These are phyloP conservation scores for Porites divaricata DNA, from an alignment of 92 coral and sea anemone genomes.

Conservation along the genomic window DNA sequence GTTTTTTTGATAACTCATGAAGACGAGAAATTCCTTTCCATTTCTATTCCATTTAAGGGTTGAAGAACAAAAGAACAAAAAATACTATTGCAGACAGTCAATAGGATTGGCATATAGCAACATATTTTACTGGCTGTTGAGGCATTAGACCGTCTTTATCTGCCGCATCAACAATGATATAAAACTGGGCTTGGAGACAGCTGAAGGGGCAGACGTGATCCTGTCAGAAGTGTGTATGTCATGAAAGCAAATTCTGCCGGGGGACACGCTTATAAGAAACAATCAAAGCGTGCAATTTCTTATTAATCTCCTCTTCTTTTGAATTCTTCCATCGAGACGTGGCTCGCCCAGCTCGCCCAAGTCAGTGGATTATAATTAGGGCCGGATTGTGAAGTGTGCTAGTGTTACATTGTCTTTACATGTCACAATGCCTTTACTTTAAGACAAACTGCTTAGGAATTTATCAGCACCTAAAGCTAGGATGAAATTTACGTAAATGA, in stretches of 20 bases:
- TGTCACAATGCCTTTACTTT: too few relatives aligned
- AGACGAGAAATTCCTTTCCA: too few relatives aligned
- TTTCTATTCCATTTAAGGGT: too few relatives aligned
- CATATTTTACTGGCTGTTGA: too few relatives aligned
- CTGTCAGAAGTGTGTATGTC: too few relatives aligned
- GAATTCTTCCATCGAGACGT: neutral
- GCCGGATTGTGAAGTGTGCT: neutral
- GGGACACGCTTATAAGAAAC: conserved; percentile 5
- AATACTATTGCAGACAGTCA: too few relatives aligned
- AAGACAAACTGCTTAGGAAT: neutral
- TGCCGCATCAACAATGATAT: too few relatives aligned
- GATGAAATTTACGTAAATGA: neutral
- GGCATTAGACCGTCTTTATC: too few relatives aligned
- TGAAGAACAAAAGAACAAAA: too few relatives aligned
- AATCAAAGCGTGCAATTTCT: conserved; percentile 5
- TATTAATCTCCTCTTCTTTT: neutral
- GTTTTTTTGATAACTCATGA: too few relatives aligned
- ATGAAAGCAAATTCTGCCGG: neutral
- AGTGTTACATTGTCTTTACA: neutral
- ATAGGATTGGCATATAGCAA: too few relatives aligned
- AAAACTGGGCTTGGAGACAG: neutral
- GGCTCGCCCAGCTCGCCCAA: neutral
- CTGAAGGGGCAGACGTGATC: neutral
- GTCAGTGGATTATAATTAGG: too few relatives aligned
- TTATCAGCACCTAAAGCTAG: neutral